These are phyloP conservation scores for Toxotes lorentzi DNA, from an alignment of 2,797 vertebrate genomes.

Conservation along the genomic window DNA sequence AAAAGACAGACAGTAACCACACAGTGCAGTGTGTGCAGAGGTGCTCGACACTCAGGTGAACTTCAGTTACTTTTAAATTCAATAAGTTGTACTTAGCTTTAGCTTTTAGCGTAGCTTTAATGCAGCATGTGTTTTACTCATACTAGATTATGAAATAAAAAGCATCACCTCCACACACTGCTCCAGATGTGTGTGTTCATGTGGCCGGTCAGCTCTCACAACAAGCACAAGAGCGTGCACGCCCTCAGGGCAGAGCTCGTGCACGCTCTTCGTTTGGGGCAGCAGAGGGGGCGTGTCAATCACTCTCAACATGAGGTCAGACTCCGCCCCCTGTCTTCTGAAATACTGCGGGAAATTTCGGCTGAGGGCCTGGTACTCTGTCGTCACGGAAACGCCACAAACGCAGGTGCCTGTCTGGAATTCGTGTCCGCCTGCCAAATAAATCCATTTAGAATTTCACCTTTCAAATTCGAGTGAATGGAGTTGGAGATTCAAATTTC, in stretches of 20 bases:
- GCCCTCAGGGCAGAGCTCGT: slow-evolving; percentile 79
- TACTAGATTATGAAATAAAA: too few species aligned
- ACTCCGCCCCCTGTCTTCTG: slow-evolving; percentile 77
- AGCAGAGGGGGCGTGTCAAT: slow-evolving; percentile 85
- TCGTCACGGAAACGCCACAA: slow-evolving; percentile 77
- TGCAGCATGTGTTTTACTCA: too few species aligned
- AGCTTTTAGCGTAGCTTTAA: not conserved
- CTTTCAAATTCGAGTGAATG: too few species aligned
- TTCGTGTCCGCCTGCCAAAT: slow-evolving; percentile 75
- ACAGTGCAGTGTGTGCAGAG: not conserved
- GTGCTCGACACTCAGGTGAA: too few species aligned
- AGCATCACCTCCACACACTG: slow-evolving; percentile 72
- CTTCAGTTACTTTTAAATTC: too few species aligned
- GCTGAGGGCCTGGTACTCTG: slow-evolving; percentile 62
- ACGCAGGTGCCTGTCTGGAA: slow-evolving; percentile 72
- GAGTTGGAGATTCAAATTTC: too few species aligned
- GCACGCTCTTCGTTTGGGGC: slow-evolving; percentile 34
- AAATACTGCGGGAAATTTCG: slow-evolving; percentile 73
- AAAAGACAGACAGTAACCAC: too few species aligned
- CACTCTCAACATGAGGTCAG: slow-evolving; percentile 79
- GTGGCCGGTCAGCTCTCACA: slow-evolving; percentile 83
- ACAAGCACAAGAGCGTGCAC: slow-evolving; percentile 86
- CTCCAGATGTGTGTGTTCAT: slow-evolving; percentile 39
- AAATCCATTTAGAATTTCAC: too few species aligned
- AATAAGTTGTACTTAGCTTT: not conserved